A percentile compares a stretch with the other conserved stretches of the same genome.
Evolutionary conservation across 2,113 vertebrate species (phyloP).

Genomic region (Speoplatyrhinus poulsoni): DNA sequence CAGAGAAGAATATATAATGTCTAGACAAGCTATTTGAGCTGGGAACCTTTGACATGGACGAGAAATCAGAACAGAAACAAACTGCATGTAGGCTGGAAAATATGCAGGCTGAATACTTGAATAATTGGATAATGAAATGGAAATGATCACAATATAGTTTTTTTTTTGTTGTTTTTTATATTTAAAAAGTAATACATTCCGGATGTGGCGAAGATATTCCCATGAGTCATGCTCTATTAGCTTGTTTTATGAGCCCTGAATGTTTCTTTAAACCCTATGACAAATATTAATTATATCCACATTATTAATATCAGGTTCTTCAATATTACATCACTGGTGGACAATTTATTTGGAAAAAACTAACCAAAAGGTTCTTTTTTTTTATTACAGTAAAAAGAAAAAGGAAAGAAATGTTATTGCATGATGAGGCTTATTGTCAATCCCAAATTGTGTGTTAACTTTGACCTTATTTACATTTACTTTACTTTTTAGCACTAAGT

Average conservation of each 20-base stretch:
- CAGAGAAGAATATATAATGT: constrained; percentile 56
- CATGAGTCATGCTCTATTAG: constrained; percentile 56
- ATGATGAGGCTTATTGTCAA: constrained; percentile 29
- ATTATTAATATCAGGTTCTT: constrained; percentile 41
- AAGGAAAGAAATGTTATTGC: not conserved
- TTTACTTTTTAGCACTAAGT: constrained; percentile 4
- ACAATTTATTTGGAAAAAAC: constrained; percentile 53
- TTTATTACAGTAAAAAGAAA: constrained; percentile 26
- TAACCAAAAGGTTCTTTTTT: constrained; percentile 34
- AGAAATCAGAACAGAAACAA: constrained; percentile 42
- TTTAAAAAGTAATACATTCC: constrained; percentile 27
- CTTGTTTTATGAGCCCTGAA: constrained; percentile 45
- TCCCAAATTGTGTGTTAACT: too few relatives aligned
- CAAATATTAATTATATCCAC: constrained; percentile 56
- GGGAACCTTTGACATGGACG: constrained; percentile 35
- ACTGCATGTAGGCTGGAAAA: constrained; percentile 45
- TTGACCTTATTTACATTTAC: too few relatives aligned
- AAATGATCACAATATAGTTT: constrained; percentile 63
- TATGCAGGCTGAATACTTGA: constrained; percentile 52
- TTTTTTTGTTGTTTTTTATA: constrained; percentile 25
- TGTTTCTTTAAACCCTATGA: constrained; percentile 47
- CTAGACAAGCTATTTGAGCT: constrained; percentile 60
- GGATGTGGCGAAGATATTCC: constrained; percentile 39
- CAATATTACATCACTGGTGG: constrained; percentile 53
- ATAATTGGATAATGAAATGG: constrained; percentile 66